Evolutionary conservation across 2,797 vertebrate genomes (phyloP).

Genomic region (Neopelma chrysocephalum): DNA sequence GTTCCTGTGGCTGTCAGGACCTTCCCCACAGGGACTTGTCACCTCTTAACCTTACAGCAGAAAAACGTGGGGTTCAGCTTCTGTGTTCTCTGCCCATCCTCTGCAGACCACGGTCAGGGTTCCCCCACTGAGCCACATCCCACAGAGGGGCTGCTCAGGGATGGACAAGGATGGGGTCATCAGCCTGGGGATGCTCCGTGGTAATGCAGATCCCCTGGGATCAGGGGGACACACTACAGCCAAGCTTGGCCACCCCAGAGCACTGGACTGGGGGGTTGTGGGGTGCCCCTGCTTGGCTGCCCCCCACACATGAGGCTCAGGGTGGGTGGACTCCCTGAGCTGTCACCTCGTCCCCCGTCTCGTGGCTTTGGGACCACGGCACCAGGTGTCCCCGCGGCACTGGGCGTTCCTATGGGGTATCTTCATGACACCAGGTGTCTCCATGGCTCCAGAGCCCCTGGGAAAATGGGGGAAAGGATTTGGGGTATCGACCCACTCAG

Average conservation of each 20-base stretch:
- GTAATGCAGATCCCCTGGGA: not conserved
- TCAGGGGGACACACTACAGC: fast-evolving
- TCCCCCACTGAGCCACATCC: not conserved
- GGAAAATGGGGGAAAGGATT: fast-evolving
- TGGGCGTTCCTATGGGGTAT: not conserved
- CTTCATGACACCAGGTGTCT: not conserved
- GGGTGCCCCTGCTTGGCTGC: not conserved
- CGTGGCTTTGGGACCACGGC: fast-evolving
- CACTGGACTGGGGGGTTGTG: fast-evolving
- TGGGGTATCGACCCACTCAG: fast-evolving
- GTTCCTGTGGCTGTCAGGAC: not conserved
- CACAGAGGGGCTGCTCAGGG: not conserved
- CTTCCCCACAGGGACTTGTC: fast-evolving
- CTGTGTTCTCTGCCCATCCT: not conserved
- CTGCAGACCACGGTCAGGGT: fast-evolving
- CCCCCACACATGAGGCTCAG: not conserved
- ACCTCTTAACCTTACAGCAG: not conserved
- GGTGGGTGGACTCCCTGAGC: not conserved
- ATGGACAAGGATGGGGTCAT: not conserved
- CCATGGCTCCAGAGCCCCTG: not conserved
- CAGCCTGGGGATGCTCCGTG: not conserved
- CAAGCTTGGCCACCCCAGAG: fast-evolving
- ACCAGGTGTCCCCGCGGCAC: not conserved
- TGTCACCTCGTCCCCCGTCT: not conserved
- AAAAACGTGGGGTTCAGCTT: not conserved